Evolutionary conservation across 1,140 invertebrate genomes (phyloP).

Genomic region (Centruroides sculpturatus): DNA sequence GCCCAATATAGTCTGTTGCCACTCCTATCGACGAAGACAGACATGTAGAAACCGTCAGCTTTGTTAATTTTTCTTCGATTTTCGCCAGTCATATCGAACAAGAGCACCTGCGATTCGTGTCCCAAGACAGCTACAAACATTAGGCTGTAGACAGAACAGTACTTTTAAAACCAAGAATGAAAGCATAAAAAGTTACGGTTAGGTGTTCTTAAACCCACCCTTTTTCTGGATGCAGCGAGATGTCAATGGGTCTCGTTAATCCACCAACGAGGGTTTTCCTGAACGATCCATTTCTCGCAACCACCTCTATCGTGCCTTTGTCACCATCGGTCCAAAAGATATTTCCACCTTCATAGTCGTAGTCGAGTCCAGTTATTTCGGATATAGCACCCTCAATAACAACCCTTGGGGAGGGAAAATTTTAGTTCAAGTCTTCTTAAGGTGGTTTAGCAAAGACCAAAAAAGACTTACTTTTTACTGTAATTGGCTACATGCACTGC

Average conservation of each 20-base stretch:
- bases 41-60: not conserved
- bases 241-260: slow-evolving; percentile 11
- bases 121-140: slow-evolving; percentile 16
- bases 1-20: slow-evolving; percentile 15
- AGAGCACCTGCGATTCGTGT: slow-evolving; percentile 5
- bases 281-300: slow-evolving; percentile 27
- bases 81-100: slow-evolving; percentile 17
- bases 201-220: slow-evolving; percentile 6
- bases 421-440: not conserved
- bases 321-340: slow-evolving; percentile 34
- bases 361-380: slow-evolving; percentile 25
- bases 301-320: slow-evolving; percentile 28
- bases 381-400: not conserved
- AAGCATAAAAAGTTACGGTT: not conserved
- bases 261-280: slow-evolving; percentile 19
- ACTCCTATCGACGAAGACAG: slow-evolving; percentile 1
- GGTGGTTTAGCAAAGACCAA: not conserved
- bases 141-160: not conserved
- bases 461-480: slow-evolving; percentile 1
- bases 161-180: not conserved
- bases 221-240: slow-evolving; percentile 9
- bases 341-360: slow-evolving; percentile 34
- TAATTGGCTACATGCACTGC: slow-evolving; percentile 1
- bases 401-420: not conserved
- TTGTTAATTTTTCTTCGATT: not conserved